These are phyloP conservation scores for Octodonta nipae DNA, from an alignment of 2,888 invertebrate genomes.

Conservation along the genomic window DNA sequence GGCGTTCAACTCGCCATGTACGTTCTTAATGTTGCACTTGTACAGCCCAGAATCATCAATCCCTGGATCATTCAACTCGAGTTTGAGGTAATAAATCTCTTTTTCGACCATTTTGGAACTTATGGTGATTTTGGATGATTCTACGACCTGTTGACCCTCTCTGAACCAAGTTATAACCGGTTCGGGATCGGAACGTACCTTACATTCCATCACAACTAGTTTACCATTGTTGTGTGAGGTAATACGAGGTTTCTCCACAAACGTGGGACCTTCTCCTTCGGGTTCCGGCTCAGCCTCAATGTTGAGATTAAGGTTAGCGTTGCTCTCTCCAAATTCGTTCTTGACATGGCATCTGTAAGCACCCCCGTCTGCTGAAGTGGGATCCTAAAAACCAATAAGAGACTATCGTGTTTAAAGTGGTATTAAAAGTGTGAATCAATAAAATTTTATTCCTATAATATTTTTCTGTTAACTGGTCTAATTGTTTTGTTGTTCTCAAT, in stretches of 20 bases:
- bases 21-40: constrained; percentile 94
- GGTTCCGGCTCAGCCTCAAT: constrained; percentile 93
- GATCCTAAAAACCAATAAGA: constrained; percentile 46
- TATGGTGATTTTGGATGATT: constrained; percentile 69
- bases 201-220: constrained; percentile 77
- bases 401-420: background rate
- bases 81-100: constrained; percentile 73
- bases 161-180: constrained; percentile 74
- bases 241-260: constrained; percentile 80
- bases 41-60: constrained; percentile 93
- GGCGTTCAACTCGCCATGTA: constrained; percentile 90
- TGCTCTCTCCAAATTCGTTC: constrained; percentile 92
- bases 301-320: constrained; percentile 90
- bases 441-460: too few species aligned
- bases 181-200: constrained; percentile 60
- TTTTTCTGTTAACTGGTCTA: background rate
- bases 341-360: constrained; percentile 87
- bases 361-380: constrained; percentile 68
- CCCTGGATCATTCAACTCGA: constrained; percentile 81
- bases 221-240: constrained; percentile 73
- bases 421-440: background rate
- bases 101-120: constrained; percentile 57
- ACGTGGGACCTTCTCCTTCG: constrained; percentile 86
- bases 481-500: background rate
- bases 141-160: constrained; percentile 64